Base-by-base conservation (phyloP, 2,113 vertebrate genomes). In the Chlamydotis undulata region DNA sequence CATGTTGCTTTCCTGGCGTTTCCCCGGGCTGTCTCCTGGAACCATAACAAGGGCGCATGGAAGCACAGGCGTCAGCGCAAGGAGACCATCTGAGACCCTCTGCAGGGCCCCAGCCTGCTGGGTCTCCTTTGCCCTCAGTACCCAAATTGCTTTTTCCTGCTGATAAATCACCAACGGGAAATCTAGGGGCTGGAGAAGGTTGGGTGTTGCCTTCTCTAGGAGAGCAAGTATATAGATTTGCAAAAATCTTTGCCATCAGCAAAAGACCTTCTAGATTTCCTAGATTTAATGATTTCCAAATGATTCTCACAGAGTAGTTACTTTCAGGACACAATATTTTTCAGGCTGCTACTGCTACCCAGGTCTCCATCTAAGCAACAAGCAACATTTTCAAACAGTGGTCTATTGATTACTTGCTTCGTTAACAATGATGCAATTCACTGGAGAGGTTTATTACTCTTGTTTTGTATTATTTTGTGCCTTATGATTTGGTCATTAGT, bases 401-500 rank as follows among this genome's bases (percentile, higher is more conserved):
- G 26, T 75, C 83, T 93, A 69, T 96, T 92, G 95, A 93, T 96
- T 95, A 94, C 45, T 87, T 92, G 76, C 69, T 96, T 92, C 11
- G 0, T 96, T 94, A 96, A 82, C 94, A 95, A 69, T 65, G 77
- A 85, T 92, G 33, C 45, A 82, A 26, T 89, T 95, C 91, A 41
- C 69, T 43, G 18, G 73, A 89, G 86, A 89, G 31, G 69, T 78
- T 93, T 95, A 90, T 94, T 92, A 79, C 74, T 91, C 71, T 76
- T 94, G 71, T 61, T 89, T 87, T 91, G 52, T 94, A 35, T 90
- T 77, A 89, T 75, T 87, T 95, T 91, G 29, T 90, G 60, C 65
- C 55, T 81, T 94, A 85, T 95, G 90, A 90, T 97, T 94, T 83
- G 61, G 56, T 92, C 94, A 84, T 93, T 90, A 96, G 82, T 78